These are phyloP conservation scores for Pachydiplax longipennis DNA, from an alignment of 2,888 invertebrate species.

Conservation along the genomic window DNA sequence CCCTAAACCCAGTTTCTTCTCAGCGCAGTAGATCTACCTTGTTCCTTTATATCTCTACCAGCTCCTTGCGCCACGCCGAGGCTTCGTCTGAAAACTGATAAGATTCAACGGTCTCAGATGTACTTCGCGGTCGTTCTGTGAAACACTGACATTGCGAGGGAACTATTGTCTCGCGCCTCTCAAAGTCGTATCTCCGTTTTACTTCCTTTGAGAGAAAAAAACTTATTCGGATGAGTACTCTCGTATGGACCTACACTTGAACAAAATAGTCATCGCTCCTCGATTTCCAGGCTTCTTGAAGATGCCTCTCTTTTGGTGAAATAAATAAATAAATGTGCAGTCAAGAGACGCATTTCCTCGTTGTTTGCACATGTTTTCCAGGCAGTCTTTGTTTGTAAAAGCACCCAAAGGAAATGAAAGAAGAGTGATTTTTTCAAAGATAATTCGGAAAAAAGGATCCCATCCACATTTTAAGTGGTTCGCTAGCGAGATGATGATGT, in stretches of 20 bases:
- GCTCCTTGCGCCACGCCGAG: not conserved
- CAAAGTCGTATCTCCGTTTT: not conserved
- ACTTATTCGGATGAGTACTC: not conserved
- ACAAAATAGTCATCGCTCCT: too few relatives aligned
- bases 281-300: too few relatives aligned
- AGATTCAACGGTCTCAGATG: not conserved
- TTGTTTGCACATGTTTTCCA: too few relatives aligned
- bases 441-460: too few relatives aligned
- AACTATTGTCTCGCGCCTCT: not conserved
- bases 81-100: not conserved
- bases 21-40: not conserved
- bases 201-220: not conserved
- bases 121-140: not conserved
- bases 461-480: too few relatives aligned
- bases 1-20: not conserved
- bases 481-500: too few relatives aligned
- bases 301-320: too few relatives aligned
- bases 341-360: too few relatives aligned
- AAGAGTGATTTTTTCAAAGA: too few relatives aligned
- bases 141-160: not conserved
- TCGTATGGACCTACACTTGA: not conserved
- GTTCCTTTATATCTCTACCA: not conserved
- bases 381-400: too few relatives aligned
- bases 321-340: too few relatives aligned
- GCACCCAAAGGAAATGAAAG: too few relatives aligned